Conservation (phyloP, 1,140 invertebrate genomes). For the Lepidotrigona ventralis region DNA sequence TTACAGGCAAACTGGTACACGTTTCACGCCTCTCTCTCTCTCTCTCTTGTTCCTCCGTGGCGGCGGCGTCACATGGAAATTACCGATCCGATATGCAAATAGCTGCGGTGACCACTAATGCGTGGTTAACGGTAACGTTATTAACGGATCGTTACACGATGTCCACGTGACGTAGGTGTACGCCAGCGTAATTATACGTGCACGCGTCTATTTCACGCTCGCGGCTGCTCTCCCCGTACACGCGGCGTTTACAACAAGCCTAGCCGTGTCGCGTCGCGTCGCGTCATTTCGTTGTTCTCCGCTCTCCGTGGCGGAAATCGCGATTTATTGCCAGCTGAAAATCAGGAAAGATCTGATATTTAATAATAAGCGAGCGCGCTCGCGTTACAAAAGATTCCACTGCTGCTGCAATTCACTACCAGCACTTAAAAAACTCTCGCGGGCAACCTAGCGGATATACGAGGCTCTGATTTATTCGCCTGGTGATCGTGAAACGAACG, state of each 20-base stretch:
- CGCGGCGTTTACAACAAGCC: neutral
- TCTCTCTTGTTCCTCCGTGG: constrained; percentile 11
- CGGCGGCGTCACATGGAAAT: constrained; percentile 65
- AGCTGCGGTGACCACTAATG: constrained; percentile 69
- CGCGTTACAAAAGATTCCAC: neutral
- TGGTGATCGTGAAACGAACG: neutral
- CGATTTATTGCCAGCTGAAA: neutral
- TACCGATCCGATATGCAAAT: constrained; percentile 75
- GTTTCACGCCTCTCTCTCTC: neutral
- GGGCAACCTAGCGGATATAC: neutral
- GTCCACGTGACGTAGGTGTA: constrained; percentile 47
- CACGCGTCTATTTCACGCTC: constrained; percentile 38
- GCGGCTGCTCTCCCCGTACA: neutral
- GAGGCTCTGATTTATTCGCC: constrained; percentile 1
- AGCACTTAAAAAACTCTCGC: no score
- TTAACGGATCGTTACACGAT: constrained; percentile 71
- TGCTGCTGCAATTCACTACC: neutral
- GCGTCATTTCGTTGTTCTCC: neutral
- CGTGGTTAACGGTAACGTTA: constrained; percentile 74
- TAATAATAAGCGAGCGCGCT: neutral
- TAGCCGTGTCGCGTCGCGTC: neutral
- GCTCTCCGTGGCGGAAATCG: constrained; percentile 1
- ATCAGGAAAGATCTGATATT: neutral
- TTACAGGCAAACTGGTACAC: no score
- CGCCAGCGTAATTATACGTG: constrained; percentile 30